Evolutionary conservation across 2,113 vertebrate species (phyloP), one percentile per base, ranked within the genome.

Genomic region (Ramphastos sulfuratus): DNA sequence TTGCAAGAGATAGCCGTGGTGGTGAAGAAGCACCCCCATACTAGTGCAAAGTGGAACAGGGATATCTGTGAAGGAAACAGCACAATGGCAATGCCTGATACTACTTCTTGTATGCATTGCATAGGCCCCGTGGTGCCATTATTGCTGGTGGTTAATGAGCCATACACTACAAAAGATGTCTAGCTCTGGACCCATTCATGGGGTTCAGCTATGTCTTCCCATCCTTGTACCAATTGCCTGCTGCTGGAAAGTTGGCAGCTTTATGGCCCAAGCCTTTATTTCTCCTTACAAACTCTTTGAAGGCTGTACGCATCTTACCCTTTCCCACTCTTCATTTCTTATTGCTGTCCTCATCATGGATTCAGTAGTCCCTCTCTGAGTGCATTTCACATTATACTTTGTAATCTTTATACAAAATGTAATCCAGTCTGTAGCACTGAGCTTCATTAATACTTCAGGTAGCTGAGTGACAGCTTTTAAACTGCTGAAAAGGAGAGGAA

Each of bases 101-200:
- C 4, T 30, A 4, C 42, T 64, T 84, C 21, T 60, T 1, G 0
- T 23, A 14, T 0, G 0, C 31, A 3, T 24, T 31, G 15, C 8
- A 27, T 44, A 63, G 31, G 3, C 4, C 21, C 55, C 35, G 27
- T 9, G n/a, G 37, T 5, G 12, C 27, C 2, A 7, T 8, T 31
- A 4, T 12, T 15, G 16, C 42, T 33, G 33, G 10, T 64, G 50
- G 24, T 15, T 81, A 42, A 10, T 48, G 35, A 74, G 15, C 19
- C 20, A 8, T 3, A 19, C 27, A 17, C 8, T 2, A 1, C 27
- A 21, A 52, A 24, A 85, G 33, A 48, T 4, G 4, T 9, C 8
- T 14, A 25, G 5, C 37, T 73, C 33, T 59, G 48, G 56, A 46
- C 1, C 2, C 0, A 0, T 72, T 87, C 39, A 59, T 28, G 12